Base-by-base conservation (phyloP, 2,888 invertebrate species). In the Leptogaster cylindrica region DNA sequence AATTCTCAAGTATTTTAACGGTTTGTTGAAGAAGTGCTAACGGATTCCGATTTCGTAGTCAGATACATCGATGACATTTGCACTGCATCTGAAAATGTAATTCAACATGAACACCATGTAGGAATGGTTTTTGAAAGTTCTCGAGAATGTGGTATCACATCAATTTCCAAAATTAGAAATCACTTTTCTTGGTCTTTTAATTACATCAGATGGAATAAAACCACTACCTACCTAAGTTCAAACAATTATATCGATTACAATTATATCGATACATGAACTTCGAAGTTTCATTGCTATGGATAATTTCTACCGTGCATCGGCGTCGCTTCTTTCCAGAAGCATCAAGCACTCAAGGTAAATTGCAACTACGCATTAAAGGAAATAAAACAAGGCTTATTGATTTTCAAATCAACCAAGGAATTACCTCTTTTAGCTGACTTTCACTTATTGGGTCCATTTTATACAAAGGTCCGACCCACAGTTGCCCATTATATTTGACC, bases 141-240 rank as follows among this genome's bases (percentile, higher is more conserved):
- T 10, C 3, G 12, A 10, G 25, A 51, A 7, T 6, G 25, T 50
- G 7, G 20, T 8, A 3, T 46, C 8, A 18, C 3, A 2, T 76
- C 76, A 2, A 74, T 73, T 3, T 75, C 74, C 36, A 75, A 76
- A 0, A 8, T n/a, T 14, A 8, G 36, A 36, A 8, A 8, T 3
- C 3, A 36, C n/a, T 36, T 36, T 36, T 14, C 14, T 2, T n/a
- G 48, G 48, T 20, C 23, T 10, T 20, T 6, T 20, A 6, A 18
- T 48, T 7, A 48, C 18, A 8, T 48, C 48, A 36, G 4, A 8
- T 12, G 36, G 36, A 12, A 12, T 5, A 3, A 6, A n/a, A 48
- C 48, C 51, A 51, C 10, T 28, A 3, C 2, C 23, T 6, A 28
- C 25, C 25, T 2, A 28, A 25, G 5, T 51, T 10, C 2, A 3